Base-by-base conservation (phyloP, 2,797 vertebrate species). In the Pipistrellus pipistrellus region DNA sequence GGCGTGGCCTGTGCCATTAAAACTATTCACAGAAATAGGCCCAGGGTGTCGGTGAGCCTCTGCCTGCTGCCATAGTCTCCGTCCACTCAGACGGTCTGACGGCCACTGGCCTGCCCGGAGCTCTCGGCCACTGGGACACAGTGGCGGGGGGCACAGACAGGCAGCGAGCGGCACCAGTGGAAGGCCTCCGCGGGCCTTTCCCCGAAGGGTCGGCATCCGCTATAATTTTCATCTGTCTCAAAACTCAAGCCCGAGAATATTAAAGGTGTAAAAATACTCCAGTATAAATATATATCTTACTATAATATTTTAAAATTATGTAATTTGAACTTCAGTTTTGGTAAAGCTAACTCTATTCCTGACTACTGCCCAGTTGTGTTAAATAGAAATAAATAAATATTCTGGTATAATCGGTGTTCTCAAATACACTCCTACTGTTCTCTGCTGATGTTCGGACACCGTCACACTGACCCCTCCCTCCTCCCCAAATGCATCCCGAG, bases 211-310 rank as follows among this genome's bases (percentile, higher is more conserved):
- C 25, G n/a, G 48, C 77, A 25, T 44, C 72, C 59, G 38, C 62
- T 48, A 0, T 3, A 17, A 12, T 57, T 72, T 21, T 64, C 80
- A 30, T 71, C 76, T 72, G 87, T 64, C 35, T 88, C 30, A 18
- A 27, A 15, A 77, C 53, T 30, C 66, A 55, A 85, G 78, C 48
- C 46, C 23, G 6, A 85, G 85, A 85, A 12, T 53, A 46, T 41
- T n/a, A 91, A 71, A 88, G 77, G 80, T 86, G 82, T 73, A 80
- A 93, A 95, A 96, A 90, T 86, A 95, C 80, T 97, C 97, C 96
- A 96, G 82, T 97, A 97, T 96, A 98, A 98, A 97, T 97, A 96
- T 95, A 96, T 93, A 93, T 96, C 64, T 91, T 97, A 88, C 85
- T 84, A 4, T 95, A 90, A 95, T 95, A 96, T 81, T 97, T 89